phyloP scores from a whole-genome alignment of 2,888 invertebrate genomes.

The Thelaira solivaga region DNA sequence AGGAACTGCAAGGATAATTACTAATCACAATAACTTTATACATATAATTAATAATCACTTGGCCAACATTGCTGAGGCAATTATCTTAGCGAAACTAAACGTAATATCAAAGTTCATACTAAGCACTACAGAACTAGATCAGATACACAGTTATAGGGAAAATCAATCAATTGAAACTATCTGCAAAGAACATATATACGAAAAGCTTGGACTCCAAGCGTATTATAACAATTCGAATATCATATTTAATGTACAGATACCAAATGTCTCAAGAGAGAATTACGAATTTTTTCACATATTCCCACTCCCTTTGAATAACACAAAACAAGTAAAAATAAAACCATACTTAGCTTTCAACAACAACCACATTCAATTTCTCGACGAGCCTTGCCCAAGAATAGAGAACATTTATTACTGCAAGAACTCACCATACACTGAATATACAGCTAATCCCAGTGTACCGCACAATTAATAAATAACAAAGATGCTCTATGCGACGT shows the following conservation, averaged over 20 bases:
- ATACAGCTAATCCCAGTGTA: conserved; percentile 10
- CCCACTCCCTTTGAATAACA: conserved; percentile 46
- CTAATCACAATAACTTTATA: neutral
- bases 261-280: conserved; percentile 24
- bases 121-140: neutral
- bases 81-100: conserved; percentile 46
- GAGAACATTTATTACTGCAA: conserved; percentile 32
- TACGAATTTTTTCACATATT: conserved; percentile 44
- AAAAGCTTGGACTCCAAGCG: conserved; percentile 37
- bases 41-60: conserved; percentile 32
- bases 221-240: conserved; percentile 23
- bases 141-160: neutral
- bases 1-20: neutral
- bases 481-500: neutral
- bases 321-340: conserved; percentile 33
- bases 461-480: neutral
- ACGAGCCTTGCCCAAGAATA: conserved; percentile 24
- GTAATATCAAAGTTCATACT: conserved; percentile 54
- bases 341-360: conserved; percentile 10
- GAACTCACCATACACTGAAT: neutral
- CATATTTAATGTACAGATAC: conserved; percentile 52
- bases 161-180: conserved; percentile 29
- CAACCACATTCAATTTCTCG: conserved; percentile 29
- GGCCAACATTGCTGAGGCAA: conserved; percentile 38
- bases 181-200: conserved; percentile 51